Evolutionary conservation across 2,113 vertebrate genomes (phyloP), one percentile per base, ranked within the genome.

Genomic region (Leuciscus idus): DNA sequence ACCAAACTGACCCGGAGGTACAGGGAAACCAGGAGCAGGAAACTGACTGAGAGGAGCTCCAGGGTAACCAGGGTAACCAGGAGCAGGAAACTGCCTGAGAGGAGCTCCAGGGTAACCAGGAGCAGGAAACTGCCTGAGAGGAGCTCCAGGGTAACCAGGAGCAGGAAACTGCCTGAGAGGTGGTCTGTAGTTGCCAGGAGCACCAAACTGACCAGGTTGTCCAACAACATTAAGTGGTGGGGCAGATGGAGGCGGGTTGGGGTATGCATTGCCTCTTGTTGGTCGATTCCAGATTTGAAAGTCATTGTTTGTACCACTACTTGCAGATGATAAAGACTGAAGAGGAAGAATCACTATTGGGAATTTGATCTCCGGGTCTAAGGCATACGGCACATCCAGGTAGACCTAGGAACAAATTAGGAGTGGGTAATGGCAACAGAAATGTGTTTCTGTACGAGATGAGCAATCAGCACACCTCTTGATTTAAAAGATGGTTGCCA

Each of bases 301-400:
- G n/a, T 28, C 39, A 57, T 30, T 21, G 2, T 83, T 55, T 52
- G 39, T 36, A 13, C 55, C 11, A 70, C 55, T 23, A 7, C 81
- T 91, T 89, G 82, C 81, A 46, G 39, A 84, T 84, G 89, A 90
- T 84, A 91, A 87, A 21, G 90, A 82, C 6, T 72, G 75, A 57
- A 88, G 81, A 48, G 88, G 77, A 62, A 93, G 86, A 77, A 95
- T 70, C 85, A 95, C 88, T 75, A 95, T 57, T 39, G 94, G 94
- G 39, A 95, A 90, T 87, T 91, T 94, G 85, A 95, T 87, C 85
- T 93, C 91, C 17, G 88, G 73, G 55, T 92, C 85, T 87, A 62
- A 87, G 52, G 87, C 81, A 50, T 89, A 86, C 57, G 87, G 91
- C 17, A 88, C 83, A 72, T 94, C 92, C 46, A 94, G 89, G 30